Evolutionary conservation across 2,113 vertebrate species (phyloP).

Genomic region (Thunnus maccoyii): DNA sequence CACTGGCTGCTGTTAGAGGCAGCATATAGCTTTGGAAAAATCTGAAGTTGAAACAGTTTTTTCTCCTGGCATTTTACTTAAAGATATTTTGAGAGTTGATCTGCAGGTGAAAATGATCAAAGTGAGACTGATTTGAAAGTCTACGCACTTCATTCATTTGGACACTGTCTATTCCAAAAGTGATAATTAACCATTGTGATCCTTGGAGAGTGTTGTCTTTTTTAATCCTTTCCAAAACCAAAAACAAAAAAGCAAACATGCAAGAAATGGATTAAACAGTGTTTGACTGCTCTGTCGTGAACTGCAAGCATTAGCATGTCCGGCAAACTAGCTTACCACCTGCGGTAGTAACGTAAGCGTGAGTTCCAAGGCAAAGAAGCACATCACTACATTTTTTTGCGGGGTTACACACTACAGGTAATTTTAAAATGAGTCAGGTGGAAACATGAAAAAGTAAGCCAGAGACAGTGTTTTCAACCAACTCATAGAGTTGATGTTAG

Average conservation of each 20-base stretch:
- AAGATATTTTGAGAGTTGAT: slow-evolving; percentile 12
- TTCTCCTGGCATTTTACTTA: slow-evolving; percentile 7
- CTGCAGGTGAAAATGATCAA: slow-evolving; percentile 15
- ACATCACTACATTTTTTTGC: background rate
- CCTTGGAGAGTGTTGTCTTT: background rate
- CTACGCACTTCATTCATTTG: slow-evolving; percentile 26
- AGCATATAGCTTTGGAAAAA: slow-evolving; percentile 17
- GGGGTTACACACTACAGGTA: background rate
- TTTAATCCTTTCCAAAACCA: background rate
- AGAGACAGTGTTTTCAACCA: background rate
- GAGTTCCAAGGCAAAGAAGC: background rate
- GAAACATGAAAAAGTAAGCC: no score
- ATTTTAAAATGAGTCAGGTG: no score
- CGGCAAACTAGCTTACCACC: background rate
- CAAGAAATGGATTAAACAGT: background rate
- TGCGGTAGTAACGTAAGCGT: background rate
- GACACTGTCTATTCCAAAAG: background rate
- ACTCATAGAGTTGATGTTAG: background rate
- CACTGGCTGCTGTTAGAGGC: slow-evolving; percentile 36
- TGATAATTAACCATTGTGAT: background rate
- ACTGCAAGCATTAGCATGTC: background rate
- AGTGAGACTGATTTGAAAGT: slow-evolving; percentile 1
- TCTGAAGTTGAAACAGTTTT: slow-evolving; percentile 4
- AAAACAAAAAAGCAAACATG: background rate
- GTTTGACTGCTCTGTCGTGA: background rate